Percentiles rank a stretch among this genome's conserved stretches.
phyloP scores from a whole-genome alignment of 2,888 invertebrate species.

The Podotricha telesiphe region DNA sequence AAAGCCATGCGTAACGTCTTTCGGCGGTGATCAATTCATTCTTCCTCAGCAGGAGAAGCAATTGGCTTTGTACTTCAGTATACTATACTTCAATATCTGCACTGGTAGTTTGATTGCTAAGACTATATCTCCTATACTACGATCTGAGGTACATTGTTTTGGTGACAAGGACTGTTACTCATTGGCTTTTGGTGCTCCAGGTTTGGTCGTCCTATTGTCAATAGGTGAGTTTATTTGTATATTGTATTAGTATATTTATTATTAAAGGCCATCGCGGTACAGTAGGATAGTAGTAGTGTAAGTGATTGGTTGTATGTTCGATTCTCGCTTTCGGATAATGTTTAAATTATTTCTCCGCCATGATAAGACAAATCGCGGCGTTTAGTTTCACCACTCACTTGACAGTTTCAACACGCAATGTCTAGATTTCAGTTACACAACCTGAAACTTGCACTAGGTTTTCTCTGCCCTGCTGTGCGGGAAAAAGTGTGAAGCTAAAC shows the following conservation, averaged over 20 bases:
- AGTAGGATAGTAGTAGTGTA: too few relatives aligned
- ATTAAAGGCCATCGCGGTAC: too few relatives aligned
- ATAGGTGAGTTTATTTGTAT: conserved; percentile 78
- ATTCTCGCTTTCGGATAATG: too few relatives aligned
- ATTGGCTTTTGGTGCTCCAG: conserved; percentile 90
- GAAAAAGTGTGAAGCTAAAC: too few relatives aligned
- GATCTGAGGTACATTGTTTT: conserved; percentile 87
- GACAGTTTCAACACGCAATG: too few relatives aligned
- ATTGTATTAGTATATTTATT: neutral
- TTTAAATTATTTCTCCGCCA: too few relatives aligned
- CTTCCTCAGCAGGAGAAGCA: conserved; percentile 86
- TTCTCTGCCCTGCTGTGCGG: too few relatives aligned
- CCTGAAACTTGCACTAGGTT: too few relatives aligned
- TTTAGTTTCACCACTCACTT: too few relatives aligned
- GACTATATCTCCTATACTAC: conserved; percentile 88
- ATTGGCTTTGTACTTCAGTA: conserved; percentile 88
- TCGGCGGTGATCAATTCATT: conserved; percentile 91
- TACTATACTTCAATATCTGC: conserved; percentile 88
- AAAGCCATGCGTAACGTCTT: conserved; percentile 92
- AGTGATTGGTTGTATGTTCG: too few relatives aligned
- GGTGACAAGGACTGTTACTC: conserved; percentile 87
- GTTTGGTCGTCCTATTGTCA: conserved; percentile 87
- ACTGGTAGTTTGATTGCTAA: conserved; percentile 89
- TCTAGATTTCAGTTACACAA: too few relatives aligned
- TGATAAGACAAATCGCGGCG: too few relatives aligned